Evolutionary conservation across 2,888 invertebrate genomes (phyloP), one percentile per base, ranked within the genome.

Genomic region (Lithophane semibrunnea): DNA sequence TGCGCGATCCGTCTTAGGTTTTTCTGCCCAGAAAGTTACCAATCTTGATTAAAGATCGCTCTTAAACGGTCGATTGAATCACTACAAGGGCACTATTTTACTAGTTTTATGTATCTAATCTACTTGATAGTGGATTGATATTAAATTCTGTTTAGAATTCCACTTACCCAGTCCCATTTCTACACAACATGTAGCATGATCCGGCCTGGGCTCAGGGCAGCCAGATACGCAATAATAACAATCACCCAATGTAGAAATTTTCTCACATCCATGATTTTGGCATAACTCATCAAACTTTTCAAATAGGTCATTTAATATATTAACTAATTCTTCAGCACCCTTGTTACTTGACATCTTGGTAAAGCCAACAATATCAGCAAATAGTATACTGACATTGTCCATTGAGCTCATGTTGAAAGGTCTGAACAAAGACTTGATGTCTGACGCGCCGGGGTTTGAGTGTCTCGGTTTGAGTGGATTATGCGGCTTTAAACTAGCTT

Each of bases 301-400:
- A 95, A 99, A 99, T 77, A 99, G 97, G 95, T 99, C 99, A 94
- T 99, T 99, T 77, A 99, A 97, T 91, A 99, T 98, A 91, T 98
- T 99, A 18, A 99, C 99, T 89, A 99, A 97, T 94, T 99, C 99
- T 94, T 99, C 99, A 75, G 99, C 99, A 88, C 98, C 99, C 96
- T 99, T 99, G 89, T 99, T 99, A 86, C 99, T 99, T 77, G 99
- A 99, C 99, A 99, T 99, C 92, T 98, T 98, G 0, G 99, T 99
- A 94, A 99, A 99, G 58, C 99, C 99, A 42, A 99, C 99, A 91
- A 99, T 99, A 93, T 99, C 99, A 49, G 99, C 99, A 93, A 99
- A 99, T 67, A 99, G 96, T 90, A 99, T 99, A 95, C 99, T 99
- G 65, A 99, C 99, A 93, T 99, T 98, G 87, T 99, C 98, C 99